phyloP scores from a whole-genome alignment of 1,140 invertebrate genomes.

The Drosophila tani region DNA sequence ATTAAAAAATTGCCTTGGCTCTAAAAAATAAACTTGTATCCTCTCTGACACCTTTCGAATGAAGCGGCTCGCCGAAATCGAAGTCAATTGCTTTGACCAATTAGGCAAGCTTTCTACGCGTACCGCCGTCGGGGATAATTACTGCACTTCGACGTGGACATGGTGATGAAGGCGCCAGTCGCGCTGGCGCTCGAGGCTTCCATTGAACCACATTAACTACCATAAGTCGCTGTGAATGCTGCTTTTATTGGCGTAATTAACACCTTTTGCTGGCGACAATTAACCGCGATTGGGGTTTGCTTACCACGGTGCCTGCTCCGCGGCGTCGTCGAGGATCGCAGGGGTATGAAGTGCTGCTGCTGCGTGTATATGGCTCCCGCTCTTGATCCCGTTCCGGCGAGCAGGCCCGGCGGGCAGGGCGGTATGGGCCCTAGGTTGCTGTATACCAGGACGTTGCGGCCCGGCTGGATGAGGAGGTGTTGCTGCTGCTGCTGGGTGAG shows the following conservation, averaged over 20 bases:
- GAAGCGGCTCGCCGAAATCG: constrained; percentile 17
- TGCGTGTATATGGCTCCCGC: constrained; percentile 66
- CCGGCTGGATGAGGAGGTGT: constrained; percentile 71
- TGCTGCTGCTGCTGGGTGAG: constrained; percentile 67
- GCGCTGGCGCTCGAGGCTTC: constrained; percentile 25
- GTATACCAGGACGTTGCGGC: constrained; percentile 75
- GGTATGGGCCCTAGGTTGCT: constrained; percentile 75
- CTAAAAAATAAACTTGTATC: constrained; percentile 14
- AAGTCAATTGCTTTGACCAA: constrained; percentile 53
- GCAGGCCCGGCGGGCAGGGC: constrained; percentile 73
- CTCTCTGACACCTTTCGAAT: constrained; percentile 41
- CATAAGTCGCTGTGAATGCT: constrained; percentile 72
- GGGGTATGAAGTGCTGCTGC: constrained; percentile 73
- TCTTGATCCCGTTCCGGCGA: constrained; percentile 46
- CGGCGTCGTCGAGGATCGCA: constrained; percentile 67
- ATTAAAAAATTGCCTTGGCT: constrained; percentile 12
- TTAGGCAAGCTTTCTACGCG: constrained; percentile 70
- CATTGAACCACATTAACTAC: constrained; percentile 71
- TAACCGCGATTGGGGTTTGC: constrained; percentile 49
- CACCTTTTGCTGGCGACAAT: constrained; percentile 66
- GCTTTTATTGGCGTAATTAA: constrained; percentile 79
- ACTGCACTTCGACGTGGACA: constrained; percentile 43
- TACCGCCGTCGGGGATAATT: constrained; percentile 55
- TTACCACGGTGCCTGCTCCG: constrained; percentile 73
- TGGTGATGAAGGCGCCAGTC: constrained; percentile 56